Base-by-base conservation (phyloP, 1,140 invertebrate species). In the Calliphora vicina region DNA sequence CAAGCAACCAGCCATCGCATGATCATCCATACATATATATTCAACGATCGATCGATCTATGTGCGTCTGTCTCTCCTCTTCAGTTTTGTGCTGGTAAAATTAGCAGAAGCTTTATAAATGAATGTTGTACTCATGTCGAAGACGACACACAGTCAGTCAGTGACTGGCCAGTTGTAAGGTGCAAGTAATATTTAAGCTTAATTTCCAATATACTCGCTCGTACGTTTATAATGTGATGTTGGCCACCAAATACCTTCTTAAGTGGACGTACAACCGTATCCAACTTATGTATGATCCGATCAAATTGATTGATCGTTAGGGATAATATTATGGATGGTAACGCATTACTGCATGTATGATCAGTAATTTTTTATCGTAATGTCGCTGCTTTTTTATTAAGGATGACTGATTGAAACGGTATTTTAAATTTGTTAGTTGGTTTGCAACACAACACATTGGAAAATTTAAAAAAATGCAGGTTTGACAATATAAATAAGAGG, bases 271-370 rank as follows among this genome's bases (percentile, higher is more conserved):
- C n/a, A 23, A 23, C 6, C 35, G 61, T 67, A 67, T 35, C 35
- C 35, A 35, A 35, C 61, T 10, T 67, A 23, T 67, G 61, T 57
- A 67, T 67, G 61, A 67, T 67, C n/a, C 20, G 61, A 67, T 67
- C 61, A 67, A 67, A 67, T 67, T 67, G 61, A 67, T 67, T 67
- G 61, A 67, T 67, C 61, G 20, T 67, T 20, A 67, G 17, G 61
- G 61, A 67, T 67, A 67, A 67, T 67, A 23, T 67, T 67, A 67
- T 67, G 61, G 61, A 67, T 67, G 61, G 61, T 67, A 67, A 67
- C 61, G 61, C 61, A 67, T 67, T 67, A 67, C 23, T 23, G 20
- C 61, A 23, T 5, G n/a, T 23, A 67, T 67, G 61, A 67, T 67
- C 61, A 67, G 61, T 23, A 23, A 67, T 67, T 67, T 57, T 6